Base-by-base conservation (phyloP, 2,888 invertebrate genomes). In the Archaeoteleia sp. region DNA sequence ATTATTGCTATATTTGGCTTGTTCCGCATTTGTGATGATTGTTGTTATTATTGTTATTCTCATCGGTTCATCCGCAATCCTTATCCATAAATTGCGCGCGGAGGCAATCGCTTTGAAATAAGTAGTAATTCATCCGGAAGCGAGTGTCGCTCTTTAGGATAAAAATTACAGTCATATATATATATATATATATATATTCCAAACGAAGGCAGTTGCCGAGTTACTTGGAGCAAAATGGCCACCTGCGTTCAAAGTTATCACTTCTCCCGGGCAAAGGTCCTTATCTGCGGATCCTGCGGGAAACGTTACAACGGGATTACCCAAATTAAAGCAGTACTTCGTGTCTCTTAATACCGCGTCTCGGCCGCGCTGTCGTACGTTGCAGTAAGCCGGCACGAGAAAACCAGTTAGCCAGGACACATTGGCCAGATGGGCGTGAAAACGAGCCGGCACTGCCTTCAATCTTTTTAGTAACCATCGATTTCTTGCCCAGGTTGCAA, bases 181-280 rank as follows among this genome's bases (percentile, higher is more conserved):
- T 12, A 12, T 13, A 9, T 35, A 25, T 37, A 14, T 29, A 29
- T 51, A 34, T 53, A 23, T 40, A 53, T 53, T 32, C 23, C 12
- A 42, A 53, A 20, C 14, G 32, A 37, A 58, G 60, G 71, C 68
- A 74, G 71, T 75, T 73, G 74, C 58, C 67, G 70, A 60, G 67
- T 63, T 34, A 46, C 43, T 46, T 27, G 57, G 67, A 62, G 46
- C 45, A 67, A 67, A 71, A 67, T 65, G 69, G 70, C 75, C 79
- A 79, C 79, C 79, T 79, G 79, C 62, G 76, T 70, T 70, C 74
- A 74, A 62, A 79, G 78, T 78, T 79, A 79, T 79, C 77, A 45
- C 35, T n/a, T 48, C 29, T 35, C 15, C 42, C 30, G 51, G 34
- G 51, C 63, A 60, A 62, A 70, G 70, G 73, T 73, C 74, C 45